Conservation (phyloP, 2,797 vertebrate genomes). For the Ctenochaetus hawaiiensis region DNA sequence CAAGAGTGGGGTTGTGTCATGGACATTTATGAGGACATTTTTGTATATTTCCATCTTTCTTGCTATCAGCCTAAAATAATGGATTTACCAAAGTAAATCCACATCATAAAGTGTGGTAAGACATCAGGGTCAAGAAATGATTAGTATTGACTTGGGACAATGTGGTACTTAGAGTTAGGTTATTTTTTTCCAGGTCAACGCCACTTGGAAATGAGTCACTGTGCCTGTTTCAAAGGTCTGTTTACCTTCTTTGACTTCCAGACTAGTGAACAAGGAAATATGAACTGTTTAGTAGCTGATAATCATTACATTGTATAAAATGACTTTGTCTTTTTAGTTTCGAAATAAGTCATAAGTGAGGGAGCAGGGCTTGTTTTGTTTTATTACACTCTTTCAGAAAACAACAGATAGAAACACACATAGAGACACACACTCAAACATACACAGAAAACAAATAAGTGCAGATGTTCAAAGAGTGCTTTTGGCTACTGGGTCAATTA, state of each 20-base stretch:
- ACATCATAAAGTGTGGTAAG: background rate
- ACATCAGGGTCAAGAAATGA: background rate
- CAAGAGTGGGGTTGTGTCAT: constrained; percentile 1
- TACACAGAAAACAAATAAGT: background rate
- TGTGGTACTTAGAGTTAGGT: constrained; percentile 26
- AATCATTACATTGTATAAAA: constrained; percentile 24
- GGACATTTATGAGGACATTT: constrained; percentile 2
- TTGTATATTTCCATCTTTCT: constrained; percentile 35
- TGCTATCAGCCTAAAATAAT: constrained; percentile 35
- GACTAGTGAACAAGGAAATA: too few relatives aligned
- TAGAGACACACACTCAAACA: constrained; percentile 3
- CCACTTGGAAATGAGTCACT: constrained; percentile 8
- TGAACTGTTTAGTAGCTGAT: constrained; percentile 16
- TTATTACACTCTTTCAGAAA: background rate
- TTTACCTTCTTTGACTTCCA: background rate
- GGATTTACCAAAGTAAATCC: background rate
- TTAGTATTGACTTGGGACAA: constrained; percentile 9
- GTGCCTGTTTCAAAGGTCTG: constrained; percentile 6
- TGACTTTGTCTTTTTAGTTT: constrained; percentile 25
- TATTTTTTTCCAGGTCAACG: background rate
- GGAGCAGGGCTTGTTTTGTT: background rate
- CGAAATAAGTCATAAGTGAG: background rate
- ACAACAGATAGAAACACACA: background rate
- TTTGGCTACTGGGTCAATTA: constrained; percentile 1
- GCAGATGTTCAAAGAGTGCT: background rate